Conservation (phyloP, 2,797 vertebrate genomes). For the Setipinna tenuifilis region DNA sequence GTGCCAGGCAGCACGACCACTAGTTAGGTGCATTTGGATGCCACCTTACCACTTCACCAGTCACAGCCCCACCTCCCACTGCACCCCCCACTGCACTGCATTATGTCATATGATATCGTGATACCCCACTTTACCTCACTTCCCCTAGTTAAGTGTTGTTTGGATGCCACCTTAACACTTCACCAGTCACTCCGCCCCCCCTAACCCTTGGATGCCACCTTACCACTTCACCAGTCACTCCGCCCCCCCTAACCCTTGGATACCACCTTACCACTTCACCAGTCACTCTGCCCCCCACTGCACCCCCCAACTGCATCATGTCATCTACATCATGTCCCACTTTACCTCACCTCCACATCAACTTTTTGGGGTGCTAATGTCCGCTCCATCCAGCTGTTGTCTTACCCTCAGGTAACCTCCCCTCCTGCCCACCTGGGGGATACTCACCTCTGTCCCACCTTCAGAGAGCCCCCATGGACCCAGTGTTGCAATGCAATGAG, state of each 20-base stretch:
- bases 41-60: constrained; percentile 28
- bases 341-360: too few relatives aligned
- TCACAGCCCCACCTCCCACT: too few relatives aligned
- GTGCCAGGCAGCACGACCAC: constrained; percentile 47
- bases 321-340: too few relatives aligned
- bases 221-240: too few relatives aligned
- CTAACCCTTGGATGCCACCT: neutral
- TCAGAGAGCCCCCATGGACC: neutral
- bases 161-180: neutral
- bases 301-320: too few relatives aligned
- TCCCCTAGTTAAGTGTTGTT: neutral
- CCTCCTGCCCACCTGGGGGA: too few relatives aligned
- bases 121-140: constrained; percentile 36
- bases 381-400: neutral
- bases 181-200: too few relatives aligned
- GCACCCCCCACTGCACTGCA: too few relatives aligned
- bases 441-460: neutral
- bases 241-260: too few relatives aligned
- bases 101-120: too few relatives aligned
- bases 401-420: neutral
- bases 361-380: neutral
- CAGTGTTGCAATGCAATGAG: too few relatives aligned
- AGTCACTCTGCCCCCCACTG: constrained; percentile 6
- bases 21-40: constrained; percentile 47
- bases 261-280: too few relatives aligned